Base-by-base conservation (phyloP, 1,140 invertebrate genomes). In the Ceratina japonica region DNA sequence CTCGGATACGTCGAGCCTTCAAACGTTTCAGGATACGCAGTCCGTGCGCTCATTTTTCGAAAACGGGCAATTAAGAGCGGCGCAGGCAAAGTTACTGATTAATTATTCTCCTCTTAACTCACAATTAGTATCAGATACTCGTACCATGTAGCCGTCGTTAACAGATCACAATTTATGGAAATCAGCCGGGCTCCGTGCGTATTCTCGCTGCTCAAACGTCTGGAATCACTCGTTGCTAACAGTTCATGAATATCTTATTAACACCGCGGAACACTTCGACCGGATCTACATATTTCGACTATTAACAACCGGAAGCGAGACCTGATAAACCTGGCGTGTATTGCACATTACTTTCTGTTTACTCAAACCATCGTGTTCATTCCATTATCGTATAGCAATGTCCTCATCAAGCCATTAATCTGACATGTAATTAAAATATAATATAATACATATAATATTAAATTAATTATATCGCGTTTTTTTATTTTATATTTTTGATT, bases 191-290 rank as follows among this genome's bases (percentile, higher is more conserved):
- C 68, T n/a, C n/a, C n/a, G n/a, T n/a, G 52, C 10, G 52, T 54
- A 54, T 18, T 20, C n/a, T 12, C 20, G 20, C n/a, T 44, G 31
- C 16, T 61, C 70, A 31, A 49, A 72, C 22, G 37, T 61, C 56
- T 61, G 20, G 37, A 49, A 44, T 59, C 69, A 59, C 20, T 61
- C 31, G 31, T 44, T 44, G 3, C 37, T 16, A n/a, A 1, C 3
- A 22, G 56, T 72, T 72, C 56, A 61, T 61, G 56, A 72, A 61
- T 61, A 61, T n/a, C 70, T 70, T 31, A 70, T 70, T 70, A 56
- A 61, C 16, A 54, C 31, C 20, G 27, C 5, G 37, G 58, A 49
- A 27, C 70, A 72, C 61, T 61, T 27, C 16, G 37, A 44, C 37
- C 37, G 5, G 8, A 72, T 72, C 56, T 44, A 49, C 56, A 61